phyloP scores from a whole-genome alignment of 2,113 vertebrate species.

The Seriola rivoliana region DNA sequence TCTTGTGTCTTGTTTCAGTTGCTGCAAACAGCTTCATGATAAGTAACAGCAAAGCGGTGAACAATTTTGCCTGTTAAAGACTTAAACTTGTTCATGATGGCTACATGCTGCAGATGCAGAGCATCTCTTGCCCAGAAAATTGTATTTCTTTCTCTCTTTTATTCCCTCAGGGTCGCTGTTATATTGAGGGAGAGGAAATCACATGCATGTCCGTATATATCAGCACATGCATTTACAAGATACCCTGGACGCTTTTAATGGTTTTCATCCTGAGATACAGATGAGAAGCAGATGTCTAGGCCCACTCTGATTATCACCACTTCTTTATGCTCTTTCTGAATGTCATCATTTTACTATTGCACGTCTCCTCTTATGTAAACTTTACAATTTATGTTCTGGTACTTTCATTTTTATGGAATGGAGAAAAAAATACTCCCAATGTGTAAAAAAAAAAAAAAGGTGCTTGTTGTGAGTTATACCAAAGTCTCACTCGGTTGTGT shows the following conservation, averaged over 20 bases:
- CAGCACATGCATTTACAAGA: neutral
- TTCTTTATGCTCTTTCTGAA: slow-evolving; percentile 30
- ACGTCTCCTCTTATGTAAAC: neutral
- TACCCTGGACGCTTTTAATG: neutral
- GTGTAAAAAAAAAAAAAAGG: neutral
- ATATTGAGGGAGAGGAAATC: neutral
- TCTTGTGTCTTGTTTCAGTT: neutral
- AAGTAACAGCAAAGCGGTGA: neutral
- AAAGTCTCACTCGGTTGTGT: neutral
- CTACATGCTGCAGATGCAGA: too few species aligned
- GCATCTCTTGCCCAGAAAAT: too few species aligned
- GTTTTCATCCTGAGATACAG: neutral
- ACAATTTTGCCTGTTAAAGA: too few species aligned
- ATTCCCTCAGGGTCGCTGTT: neutral
- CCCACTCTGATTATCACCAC: slow-evolving; percentile 14
- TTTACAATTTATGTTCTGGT: neutral
- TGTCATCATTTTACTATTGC: neutral
- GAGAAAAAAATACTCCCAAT: too few species aligned
- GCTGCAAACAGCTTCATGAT: neutral
- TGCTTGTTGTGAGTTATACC: neutral
- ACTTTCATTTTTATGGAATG: neutral
- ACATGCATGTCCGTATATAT: neutral
- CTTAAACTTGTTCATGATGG: too few species aligned
- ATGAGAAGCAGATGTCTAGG: slow-evolving; percentile 42
- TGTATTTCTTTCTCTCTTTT: neutral